Evolutionary conservation across 2,888 invertebrate genomes (phyloP).

Genomic region (Eumacrocentrus americanus): DNA sequence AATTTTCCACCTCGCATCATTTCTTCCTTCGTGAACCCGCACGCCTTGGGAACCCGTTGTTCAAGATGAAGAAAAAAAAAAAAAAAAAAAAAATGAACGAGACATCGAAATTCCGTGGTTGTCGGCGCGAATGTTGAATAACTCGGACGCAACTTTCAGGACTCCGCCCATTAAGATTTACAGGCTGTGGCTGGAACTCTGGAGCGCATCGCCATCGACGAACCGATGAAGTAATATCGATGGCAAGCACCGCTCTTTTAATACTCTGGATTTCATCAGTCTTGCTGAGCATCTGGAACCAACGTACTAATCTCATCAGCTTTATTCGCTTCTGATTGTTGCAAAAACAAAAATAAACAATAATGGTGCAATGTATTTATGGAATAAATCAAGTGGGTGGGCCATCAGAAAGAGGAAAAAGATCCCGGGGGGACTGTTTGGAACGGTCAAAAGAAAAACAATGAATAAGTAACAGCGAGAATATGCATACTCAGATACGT

Average conservation of each 20-base stretch:
- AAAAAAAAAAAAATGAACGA: slow-evolving; percentile 1
- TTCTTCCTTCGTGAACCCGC: no score
- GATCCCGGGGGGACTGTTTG: no score
- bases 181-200: slow-evolving; percentile 28
- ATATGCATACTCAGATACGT: background rate
- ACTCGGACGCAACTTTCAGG: slow-evolving; percentile 1
- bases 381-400: no score
- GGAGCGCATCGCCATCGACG: slow-evolving; percentile 14
- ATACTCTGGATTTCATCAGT: background rate
- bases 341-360: no score
- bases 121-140: slow-evolving; percentile 11
- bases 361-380: no score
- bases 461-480: background rate
- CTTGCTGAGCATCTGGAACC: no score
- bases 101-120: slow-evolving; percentile 7
- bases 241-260: background rate
- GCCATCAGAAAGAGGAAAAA: no score
- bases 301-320: background rate
- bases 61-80: background rate
- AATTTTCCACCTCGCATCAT: no score
- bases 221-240: slow-evolving; percentile 15
- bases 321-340: no score
- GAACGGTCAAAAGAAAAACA: no score
- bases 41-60: slow-evolving; percentile 7
- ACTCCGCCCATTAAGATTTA: slow-evolving; percentile 47